A percentile compares a stretch with the other conserved stretches of the same genome.
Conservation (phyloP, 2,888 invertebrate genomes). For the Erannis defoliaria region DNA sequence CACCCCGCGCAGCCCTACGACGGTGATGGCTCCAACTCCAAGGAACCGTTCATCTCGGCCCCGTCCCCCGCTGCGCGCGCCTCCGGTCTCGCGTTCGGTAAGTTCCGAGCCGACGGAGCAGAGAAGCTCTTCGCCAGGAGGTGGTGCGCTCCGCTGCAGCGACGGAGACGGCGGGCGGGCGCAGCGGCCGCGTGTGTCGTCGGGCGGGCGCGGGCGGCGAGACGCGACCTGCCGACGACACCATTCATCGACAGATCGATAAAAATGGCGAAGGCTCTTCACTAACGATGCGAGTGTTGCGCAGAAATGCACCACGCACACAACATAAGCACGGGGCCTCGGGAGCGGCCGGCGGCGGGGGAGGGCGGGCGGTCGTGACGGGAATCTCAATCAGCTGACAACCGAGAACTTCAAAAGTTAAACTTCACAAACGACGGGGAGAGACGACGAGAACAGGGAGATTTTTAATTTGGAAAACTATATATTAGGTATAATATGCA, state of each 20-base stretch:
- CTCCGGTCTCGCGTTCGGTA: conserved; percentile 35
- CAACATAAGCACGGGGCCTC: conserved; percentile 40
- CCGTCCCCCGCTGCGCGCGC: conserved; percentile 51
- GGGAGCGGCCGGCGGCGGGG: conserved; percentile 24
- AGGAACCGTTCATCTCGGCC: conserved; percentile 55
- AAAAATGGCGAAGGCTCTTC: conserved; percentile 62
- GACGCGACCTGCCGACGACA: conserved; percentile 44
- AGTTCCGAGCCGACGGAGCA: conserved; percentile 8
- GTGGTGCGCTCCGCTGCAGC: conserved; percentile 13
- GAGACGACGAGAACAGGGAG: background rate
- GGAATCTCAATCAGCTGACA: conserved; percentile 81
- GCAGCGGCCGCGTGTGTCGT: background rate
- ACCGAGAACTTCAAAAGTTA: conserved; percentile 63
- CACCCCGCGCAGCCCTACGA: conserved; percentile 34
- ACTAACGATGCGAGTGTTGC: conserved; percentile 58
- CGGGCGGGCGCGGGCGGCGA: conserved; percentile 25
- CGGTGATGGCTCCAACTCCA: conserved; percentile 37
- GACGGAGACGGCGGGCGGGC: background rate
- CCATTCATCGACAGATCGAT: conserved; percentile 65
- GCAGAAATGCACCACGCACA: conserved; percentile 67
- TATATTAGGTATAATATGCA: no score
- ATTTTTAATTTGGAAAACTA: background rate
- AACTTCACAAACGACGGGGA: conserved; percentile 14
- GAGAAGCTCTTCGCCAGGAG: conserved; percentile 7
- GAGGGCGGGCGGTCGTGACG: conserved; percentile 41